A percentile compares a stretch with the other conserved stretches of the same genome.
phyloP scores from a whole-genome alignment of 2,888 invertebrate species.

The Galerucella calmariensis region DNA sequence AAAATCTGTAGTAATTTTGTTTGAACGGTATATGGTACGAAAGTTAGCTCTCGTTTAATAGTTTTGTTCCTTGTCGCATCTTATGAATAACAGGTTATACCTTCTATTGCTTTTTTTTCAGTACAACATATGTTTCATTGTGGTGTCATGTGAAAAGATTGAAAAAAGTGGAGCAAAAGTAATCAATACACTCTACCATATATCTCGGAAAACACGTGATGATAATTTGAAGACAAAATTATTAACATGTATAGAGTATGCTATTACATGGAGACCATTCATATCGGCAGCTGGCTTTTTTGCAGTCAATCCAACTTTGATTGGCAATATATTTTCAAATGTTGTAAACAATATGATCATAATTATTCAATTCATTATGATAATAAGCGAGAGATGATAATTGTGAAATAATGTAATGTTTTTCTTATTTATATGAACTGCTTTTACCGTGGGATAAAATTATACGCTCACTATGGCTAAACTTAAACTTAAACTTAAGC shows the following conservation, averaged over 20 bases:
- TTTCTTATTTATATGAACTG: no score
- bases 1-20: no score
- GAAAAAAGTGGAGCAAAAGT: conserved; percentile 5
- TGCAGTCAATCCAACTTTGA: background rate
- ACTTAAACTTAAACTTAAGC: no score
- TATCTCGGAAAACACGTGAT: background rate
- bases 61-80: no score
- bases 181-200: background rate
- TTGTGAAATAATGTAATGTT: background rate
- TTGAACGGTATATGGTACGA: no score
- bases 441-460: no score
- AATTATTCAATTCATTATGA: background rate
- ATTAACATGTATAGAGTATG: background rate
- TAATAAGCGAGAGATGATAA: background rate
- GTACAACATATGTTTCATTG: background rate
- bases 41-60: no score
- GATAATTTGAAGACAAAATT: background rate
- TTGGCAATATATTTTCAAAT: background rate
- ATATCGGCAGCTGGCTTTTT: background rate
- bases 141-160: background rate
- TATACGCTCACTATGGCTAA: no score
- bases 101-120: no score
- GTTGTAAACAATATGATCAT: background rate
- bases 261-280: background rate
- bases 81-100: no score